Evolutionary conservation across 2,113 vertebrate species (phyloP).

Genomic region (Junco hyemalis): DNA sequence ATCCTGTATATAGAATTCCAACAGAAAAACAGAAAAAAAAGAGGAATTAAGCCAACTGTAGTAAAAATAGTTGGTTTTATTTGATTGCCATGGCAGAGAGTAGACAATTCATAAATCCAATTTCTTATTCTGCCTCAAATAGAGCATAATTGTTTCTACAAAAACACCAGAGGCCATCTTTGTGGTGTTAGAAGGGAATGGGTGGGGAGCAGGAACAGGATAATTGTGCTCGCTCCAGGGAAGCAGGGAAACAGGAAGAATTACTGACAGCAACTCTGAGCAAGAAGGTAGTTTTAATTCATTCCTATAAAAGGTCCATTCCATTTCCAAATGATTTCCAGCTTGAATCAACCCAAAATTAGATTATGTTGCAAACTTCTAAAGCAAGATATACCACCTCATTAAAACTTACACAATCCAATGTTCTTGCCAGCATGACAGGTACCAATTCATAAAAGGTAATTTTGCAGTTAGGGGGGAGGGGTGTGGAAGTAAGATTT

Average conservation of each 20-base stretch:
- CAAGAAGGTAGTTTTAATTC: background rate
- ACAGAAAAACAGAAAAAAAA: background rate
- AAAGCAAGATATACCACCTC: background rate
- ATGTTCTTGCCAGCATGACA: background rate
- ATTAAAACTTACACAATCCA: background rate
- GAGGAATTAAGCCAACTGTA: background rate
- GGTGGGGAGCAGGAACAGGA: background rate
- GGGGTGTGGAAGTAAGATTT: background rate
- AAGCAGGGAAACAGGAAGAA: background rate
- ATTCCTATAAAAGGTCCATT: background rate
- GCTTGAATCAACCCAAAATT: background rate
- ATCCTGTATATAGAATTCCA: slow-evolving; percentile 49
- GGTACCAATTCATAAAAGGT: background rate
- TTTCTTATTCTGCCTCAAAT: background rate
- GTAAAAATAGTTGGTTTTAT: background rate
- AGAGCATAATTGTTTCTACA: background rate
- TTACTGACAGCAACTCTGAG: background rate
- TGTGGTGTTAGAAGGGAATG: background rate
- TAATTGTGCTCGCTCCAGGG: background rate
- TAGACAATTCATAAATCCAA: background rate
- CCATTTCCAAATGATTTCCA: background rate
- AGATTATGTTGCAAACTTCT: background rate
- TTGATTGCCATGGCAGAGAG: background rate
- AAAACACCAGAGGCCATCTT: background rate
- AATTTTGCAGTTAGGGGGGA: background rate